Evolutionary conservation across 2,888 invertebrate genomes (phyloP).

Genomic region (Xiphydria camelus): DNA sequence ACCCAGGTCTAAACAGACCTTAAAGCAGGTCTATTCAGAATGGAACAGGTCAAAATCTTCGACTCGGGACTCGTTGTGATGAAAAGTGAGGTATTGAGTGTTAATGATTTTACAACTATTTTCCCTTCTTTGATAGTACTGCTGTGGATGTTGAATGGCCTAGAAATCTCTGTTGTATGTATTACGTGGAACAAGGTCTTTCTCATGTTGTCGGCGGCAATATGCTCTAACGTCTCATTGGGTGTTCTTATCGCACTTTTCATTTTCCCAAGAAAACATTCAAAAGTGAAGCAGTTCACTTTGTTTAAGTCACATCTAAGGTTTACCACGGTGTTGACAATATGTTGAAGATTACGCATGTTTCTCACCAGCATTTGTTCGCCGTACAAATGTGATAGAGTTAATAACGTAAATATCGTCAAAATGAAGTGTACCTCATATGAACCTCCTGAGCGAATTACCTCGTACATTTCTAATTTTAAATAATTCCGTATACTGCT

Average conservation of each 20-base stretch:
- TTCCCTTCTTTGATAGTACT: no score
- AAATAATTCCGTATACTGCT: no score
- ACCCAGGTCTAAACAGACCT: no score
- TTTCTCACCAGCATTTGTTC: slow-evolving; percentile 10
- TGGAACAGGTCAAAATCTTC: no score
- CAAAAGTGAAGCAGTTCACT: slow-evolving; percentile 15
- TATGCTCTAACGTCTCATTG: slow-evolving; percentile 3
- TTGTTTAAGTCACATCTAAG: slow-evolving; percentile 9
- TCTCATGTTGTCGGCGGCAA: slow-evolving; percentile 5
- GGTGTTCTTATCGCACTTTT: slow-evolving; percentile 9
- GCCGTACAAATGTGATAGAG: slow-evolving; percentile 5
- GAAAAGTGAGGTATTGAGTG: slow-evolving; percentile 1
- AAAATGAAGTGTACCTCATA: no score
- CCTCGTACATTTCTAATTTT: no score
- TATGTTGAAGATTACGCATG: slow-evolving; percentile 12
- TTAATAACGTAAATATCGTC: no score
- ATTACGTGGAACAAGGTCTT: not conserved
- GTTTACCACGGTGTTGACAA: slow-evolving; percentile 9
- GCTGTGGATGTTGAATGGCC: not conserved
- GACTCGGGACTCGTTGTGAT: not conserved
- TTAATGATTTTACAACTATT: not conserved
- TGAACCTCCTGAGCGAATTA: no score
- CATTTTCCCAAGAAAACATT: slow-evolving; percentile 10
- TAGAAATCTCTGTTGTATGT: not conserved
- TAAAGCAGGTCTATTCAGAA: no score